These are phyloP conservation scores for Phoenoteleia sp. DNA, from an alignment of 2,888 invertebrate genomes.

Conservation along the genomic window DNA sequence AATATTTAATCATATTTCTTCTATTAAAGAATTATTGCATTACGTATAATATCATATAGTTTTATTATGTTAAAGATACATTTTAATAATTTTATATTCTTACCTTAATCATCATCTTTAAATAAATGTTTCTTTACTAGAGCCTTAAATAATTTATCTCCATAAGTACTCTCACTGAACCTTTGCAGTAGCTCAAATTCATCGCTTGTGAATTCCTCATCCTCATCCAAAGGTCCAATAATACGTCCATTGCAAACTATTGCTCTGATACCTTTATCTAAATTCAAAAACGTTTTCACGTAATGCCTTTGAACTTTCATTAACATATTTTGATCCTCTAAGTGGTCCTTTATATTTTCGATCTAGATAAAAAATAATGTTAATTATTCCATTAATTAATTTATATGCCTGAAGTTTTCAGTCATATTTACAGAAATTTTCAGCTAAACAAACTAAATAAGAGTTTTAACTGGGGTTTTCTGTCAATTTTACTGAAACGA, in stretches of 20 bases:
- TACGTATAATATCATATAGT: constrained; percentile 8
- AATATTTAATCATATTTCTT: too few relatives aligned
- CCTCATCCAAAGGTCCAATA: constrained; percentile 92
- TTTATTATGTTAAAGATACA: neutral
- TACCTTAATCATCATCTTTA: constrained; percentile 87
- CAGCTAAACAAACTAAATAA: too few relatives aligned
- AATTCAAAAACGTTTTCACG: constrained; percentile 90
- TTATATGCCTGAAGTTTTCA: too few relatives aligned
- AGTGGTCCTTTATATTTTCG: constrained; percentile 73
- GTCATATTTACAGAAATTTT: too few relatives aligned
- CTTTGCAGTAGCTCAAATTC: constrained; percentile 97
- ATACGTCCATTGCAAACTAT: constrained; percentile 96
- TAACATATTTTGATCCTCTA: constrained; percentile 76
- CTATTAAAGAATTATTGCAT: too few relatives aligned
- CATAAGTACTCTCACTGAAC: constrained; percentile 90
- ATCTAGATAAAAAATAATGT: constrained; percentile 78
- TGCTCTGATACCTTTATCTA: constrained; percentile 90
- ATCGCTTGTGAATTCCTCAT: constrained; percentile 93
- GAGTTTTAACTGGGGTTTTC: too few relatives aligned
- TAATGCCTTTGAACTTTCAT: constrained; percentile 88
- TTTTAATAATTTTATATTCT: neutral
- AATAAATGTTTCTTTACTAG: constrained; percentile 88
- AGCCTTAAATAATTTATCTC: constrained; percentile 91
- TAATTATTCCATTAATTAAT: too few relatives aligned
- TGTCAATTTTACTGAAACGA: too few relatives aligned